Conservation (phyloP, 2,888 invertebrate species). For the Diaphora mendica region DNA sequence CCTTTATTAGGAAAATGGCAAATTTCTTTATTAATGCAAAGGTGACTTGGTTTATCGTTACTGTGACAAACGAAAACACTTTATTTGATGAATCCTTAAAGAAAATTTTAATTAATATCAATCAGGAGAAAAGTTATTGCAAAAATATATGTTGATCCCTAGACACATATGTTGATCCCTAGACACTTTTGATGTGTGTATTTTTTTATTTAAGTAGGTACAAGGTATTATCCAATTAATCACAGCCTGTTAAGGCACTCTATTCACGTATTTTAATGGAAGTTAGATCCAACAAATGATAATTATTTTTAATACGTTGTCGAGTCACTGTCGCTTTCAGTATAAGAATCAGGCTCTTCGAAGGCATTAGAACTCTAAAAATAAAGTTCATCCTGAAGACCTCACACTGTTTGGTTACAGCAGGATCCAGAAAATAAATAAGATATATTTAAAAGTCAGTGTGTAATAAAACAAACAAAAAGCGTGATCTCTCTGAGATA, state of each 20-base stretch:
- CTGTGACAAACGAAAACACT: too few species aligned
- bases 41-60: too few species aligned
- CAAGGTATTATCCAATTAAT: conserved; percentile 35
- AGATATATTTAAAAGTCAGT: not conserved
- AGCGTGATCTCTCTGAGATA: not conserved
- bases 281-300: not conserved
- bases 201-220: too few species aligned
- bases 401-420: conserved; percentile 9
- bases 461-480: not conserved
- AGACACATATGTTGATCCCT: too few species aligned
- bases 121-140: too few species aligned
- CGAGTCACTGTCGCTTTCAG: not conserved
- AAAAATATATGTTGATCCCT: too few species aligned
- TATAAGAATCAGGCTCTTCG: conserved; percentile 6
- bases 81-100: too few species aligned
- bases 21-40: too few species aligned
- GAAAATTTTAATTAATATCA: too few species aligned
- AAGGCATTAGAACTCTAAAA: conserved; percentile 1
- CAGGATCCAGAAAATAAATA: conserved; percentile 4
- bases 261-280: conserved; percentile 6
- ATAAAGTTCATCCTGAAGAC: conserved; percentile 9
- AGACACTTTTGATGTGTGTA: too few species aligned
- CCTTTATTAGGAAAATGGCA: too few species aligned
- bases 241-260: conserved; percentile 52
- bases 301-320: not conserved